Conservation (phyloP, 1,140 invertebrate species). For the Atta cephalotes region DNA sequence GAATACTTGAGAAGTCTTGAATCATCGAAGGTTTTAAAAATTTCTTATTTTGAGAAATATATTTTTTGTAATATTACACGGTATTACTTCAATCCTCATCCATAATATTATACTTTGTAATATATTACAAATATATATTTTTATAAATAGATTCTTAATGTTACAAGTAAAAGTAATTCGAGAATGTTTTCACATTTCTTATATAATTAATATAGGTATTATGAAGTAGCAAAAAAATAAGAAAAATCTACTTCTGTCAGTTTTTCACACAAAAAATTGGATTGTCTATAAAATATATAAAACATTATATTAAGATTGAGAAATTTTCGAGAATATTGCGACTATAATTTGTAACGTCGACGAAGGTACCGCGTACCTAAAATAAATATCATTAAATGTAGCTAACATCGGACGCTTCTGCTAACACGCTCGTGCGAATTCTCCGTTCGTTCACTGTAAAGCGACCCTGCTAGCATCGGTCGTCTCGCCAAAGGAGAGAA, state of each 20-base stretch:
- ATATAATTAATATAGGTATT: neutral
- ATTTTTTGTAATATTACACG: neutral
- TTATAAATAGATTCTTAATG: neutral
- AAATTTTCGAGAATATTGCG: neutral
- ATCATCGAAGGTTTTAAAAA: neutral
- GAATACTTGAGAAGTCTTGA: neutral
- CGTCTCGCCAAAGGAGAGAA: constrained; percentile 8
- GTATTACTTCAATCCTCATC: neutral
- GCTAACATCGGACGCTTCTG: neutral
- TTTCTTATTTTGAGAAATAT: neutral
- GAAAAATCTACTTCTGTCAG: neutral
- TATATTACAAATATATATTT: neutral
- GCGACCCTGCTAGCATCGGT: constrained; percentile 43
- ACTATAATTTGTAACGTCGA: neutral
- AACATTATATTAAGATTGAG: neutral
- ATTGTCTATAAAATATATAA: no score
- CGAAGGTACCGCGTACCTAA: neutral
- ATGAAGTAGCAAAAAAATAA: neutral
- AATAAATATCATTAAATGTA: constrained; percentile 33
- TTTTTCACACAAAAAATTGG: neutral
- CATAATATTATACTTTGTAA: neutral
- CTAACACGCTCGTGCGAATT: constrained; percentile 31
- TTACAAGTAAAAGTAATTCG: neutral
- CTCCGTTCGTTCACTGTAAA: constrained; percentile 48
- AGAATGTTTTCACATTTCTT: neutral